Evolutionary conservation across 1,140 invertebrate genomes (phyloP).

Genomic region (Globodera ellingtonae): DNA sequence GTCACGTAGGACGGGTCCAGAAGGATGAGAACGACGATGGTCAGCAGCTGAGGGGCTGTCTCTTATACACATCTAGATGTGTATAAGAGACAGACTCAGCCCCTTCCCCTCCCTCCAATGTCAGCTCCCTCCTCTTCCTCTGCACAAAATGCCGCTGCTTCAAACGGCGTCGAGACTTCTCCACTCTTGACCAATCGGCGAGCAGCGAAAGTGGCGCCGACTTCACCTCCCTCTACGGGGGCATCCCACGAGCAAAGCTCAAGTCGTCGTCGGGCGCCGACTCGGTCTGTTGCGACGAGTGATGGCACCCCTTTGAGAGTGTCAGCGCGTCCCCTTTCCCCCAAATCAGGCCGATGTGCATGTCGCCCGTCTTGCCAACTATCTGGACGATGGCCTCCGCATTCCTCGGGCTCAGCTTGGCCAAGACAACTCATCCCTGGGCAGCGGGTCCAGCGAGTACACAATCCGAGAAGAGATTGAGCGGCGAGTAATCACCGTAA

Average conservation of each 20-base stretch:
- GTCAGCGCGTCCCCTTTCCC: not conserved
- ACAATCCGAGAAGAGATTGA: conserved; percentile 65
- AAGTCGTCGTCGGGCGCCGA: conserved; percentile 35
- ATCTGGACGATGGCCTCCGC: conserved; percentile 60
- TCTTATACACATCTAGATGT: too few species aligned
- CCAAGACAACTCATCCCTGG: conserved; percentile 56
- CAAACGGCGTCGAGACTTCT: conserved; percentile 54
- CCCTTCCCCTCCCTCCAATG: conserved; percentile 28
- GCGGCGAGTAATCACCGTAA: conserved; percentile 56
- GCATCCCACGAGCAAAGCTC: conserved; percentile 64
- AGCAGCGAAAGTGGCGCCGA: conserved; percentile 63
- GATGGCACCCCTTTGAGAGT: not conserved
- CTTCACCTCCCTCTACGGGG: conserved; percentile 57
- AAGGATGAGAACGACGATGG: conserved; percentile 49
- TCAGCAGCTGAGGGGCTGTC: conserved; percentile 46
- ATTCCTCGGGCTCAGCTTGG: conserved; percentile 60
- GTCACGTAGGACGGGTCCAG: conserved; percentile 54
- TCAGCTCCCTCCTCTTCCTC: conserved; percentile 58
- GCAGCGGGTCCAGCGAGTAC: conserved; percentile 60
- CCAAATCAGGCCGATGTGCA: conserved; percentile 36
- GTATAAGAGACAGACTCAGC: too few species aligned
- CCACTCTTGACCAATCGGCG: conserved; percentile 61
- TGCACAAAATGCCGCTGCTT: conserved; percentile 64
- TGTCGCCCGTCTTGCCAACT: conserved; percentile 53
- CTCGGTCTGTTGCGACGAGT: conserved; percentile 18